Conservation (phyloP, 1,140 invertebrate genomes). For the Zeugodacus cucurbitae region DNA sequence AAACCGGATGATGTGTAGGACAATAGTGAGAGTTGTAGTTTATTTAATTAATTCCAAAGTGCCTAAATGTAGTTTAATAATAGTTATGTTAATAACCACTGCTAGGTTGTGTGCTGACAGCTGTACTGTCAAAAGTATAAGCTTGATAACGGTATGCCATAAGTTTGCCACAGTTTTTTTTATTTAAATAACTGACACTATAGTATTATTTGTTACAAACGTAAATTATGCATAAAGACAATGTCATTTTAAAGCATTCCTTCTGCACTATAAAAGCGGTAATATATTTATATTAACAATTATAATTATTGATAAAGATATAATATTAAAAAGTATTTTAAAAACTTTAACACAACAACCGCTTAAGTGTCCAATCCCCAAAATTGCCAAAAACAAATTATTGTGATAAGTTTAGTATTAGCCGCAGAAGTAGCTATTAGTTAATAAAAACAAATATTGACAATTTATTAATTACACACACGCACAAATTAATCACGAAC, state of each 20-base stretch:
- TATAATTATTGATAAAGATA: too few relatives aligned
- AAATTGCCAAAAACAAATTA: conserved; percentile 20
- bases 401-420: conserved; percentile 36
- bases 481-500: not conserved
- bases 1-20: conserved; percentile 35
- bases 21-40: not conserved
- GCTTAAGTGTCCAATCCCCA: not conserved
- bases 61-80: not conserved
- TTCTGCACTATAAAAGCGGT: too few relatives aligned
- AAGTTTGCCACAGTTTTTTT: conserved; percentile 6
- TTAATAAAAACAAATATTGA: not conserved
- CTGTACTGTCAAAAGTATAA: not conserved
- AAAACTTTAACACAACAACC: too few relatives aligned
- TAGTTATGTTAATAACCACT: not conserved
- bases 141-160: not conserved
- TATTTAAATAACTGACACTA: not conserved
- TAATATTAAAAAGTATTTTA: too few relatives aligned
- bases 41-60: not conserved
- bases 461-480: not conserved
- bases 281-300: too few relatives aligned
- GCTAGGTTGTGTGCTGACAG: not conserved
- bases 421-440: not conserved
- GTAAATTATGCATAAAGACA: too few relatives aligned
- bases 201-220: conserved; percentile 14
- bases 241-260: not conserved